phyloP scores from a whole-genome alignment of 2,113 vertebrate species.

The Prunella fulvescens region DNA sequence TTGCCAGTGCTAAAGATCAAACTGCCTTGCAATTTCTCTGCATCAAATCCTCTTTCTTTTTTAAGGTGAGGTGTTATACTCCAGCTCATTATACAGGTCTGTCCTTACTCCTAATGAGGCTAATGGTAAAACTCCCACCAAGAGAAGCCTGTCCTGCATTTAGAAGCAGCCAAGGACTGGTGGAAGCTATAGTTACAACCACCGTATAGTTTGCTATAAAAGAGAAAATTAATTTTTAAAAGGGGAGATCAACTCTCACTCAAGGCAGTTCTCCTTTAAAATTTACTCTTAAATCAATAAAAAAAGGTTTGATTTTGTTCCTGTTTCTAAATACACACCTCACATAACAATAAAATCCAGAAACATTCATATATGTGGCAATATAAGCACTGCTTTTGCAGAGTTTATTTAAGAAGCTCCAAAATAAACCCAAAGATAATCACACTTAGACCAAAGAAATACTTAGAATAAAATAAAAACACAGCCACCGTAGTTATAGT shows the following conservation, averaged over 20 bases:
- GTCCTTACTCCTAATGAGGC: background rate
- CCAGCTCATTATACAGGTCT: background rate
- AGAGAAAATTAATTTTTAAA: background rate
- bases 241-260: background rate
- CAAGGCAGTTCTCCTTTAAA: background rate
- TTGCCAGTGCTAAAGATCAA: background rate
- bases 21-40: background rate
- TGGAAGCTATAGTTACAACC: background rate
- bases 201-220: background rate
- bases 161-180: background rate
- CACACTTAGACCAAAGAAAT: background rate
- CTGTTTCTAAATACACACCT: background rate
- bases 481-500: background rate
- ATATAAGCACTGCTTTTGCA: background rate
- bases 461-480: background rate
- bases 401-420: background rate
- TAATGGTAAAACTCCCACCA: background rate
- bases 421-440: background rate
- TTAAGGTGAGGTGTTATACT: background rate
- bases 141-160: background rate
- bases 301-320: background rate
- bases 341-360: background rate
- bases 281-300: background rate
- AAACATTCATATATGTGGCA: background rate
- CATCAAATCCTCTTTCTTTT: background rate